Evolutionary conservation across 2,888 invertebrate genomes (phyloP), one percentile per base, ranked within the genome.

Genomic region (Platycheirus albimanus): DNA sequence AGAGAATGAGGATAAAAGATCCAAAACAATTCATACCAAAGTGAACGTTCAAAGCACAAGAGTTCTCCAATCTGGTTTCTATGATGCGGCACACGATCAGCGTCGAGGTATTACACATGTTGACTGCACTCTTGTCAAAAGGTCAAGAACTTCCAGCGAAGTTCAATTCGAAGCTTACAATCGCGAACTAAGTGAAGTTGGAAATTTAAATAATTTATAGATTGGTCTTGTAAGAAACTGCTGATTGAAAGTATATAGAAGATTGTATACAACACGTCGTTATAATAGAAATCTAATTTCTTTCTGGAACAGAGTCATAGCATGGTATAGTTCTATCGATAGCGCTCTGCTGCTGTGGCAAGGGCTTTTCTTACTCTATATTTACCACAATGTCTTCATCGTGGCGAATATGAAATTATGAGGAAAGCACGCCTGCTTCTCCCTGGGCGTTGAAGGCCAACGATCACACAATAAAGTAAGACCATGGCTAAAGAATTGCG

Each of bases 231-330:
- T 20, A 43, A 33, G 51, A 66, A 13, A 30, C 58, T 70, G 64
- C 19, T 20, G 20, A 17, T 41, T 49, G 36, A 13, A 36, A 43
- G 54, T 15, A 43, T 49, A 77, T 75, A 36, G 58, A 24, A 28
- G 72, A 72, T 72, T 63, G 52, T 38, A 58, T 43, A 58, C 63
- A 64, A 76, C 80, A 77, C 77, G 63, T 78, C 83, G 74, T 83
- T 74, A 74, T 64, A 78, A 72, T 72, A 7, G 78, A 74, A 78
- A 83, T 83, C 83, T 78, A 83, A 83, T 83, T 83, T 74, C 78
- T 83, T 83, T 78, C 72, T 78, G 77, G 83, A 83, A 83, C 76
- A 69, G 69, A 83, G 83, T 69, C 72, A 69, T 78, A 77, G 81
- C 72, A 72, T 83, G 72, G 67, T 72, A 83, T 77, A 83, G 77